phyloP scores from a whole-genome alignment of 2,113 vertebrate species.

The Aramus guarauna region DNA sequence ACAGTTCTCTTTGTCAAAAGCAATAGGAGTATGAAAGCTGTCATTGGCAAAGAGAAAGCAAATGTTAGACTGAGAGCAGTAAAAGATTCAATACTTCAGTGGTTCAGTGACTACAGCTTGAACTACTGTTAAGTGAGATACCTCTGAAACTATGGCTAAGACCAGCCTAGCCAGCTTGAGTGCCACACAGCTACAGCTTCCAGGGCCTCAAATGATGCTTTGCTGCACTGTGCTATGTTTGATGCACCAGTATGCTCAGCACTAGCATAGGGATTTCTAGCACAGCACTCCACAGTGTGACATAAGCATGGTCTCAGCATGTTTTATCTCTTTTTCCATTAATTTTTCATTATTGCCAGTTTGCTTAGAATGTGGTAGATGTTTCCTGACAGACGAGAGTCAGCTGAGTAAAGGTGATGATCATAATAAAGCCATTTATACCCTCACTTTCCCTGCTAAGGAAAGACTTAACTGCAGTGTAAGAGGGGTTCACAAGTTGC shows the following conservation, averaged over 20 bases:
- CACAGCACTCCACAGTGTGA: not conserved
- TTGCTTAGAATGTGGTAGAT: not conserved
- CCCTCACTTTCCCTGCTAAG: not conserved
- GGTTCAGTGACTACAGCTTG: not conserved
- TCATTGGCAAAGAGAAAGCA: not conserved
- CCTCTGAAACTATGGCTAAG: not conserved
- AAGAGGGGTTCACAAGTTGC: not conserved
- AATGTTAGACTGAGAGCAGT: not conserved
- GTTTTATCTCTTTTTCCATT: not conserved
- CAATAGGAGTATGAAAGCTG: rapidly evolving
- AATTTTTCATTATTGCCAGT: not conserved
- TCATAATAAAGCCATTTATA: not conserved
- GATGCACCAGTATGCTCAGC: not conserved
- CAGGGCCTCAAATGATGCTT: not conserved
- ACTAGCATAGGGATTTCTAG: not conserved
- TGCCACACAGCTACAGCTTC: not conserved
- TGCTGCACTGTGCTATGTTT: not conserved
- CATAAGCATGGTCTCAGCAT: not conserved
- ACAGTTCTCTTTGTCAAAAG: not conserved
- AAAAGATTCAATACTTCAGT: not conserved
- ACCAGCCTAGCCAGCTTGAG: not conserved
- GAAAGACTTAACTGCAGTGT: not conserved
- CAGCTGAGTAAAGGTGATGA: not conserved
- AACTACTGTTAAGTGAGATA: not conserved
- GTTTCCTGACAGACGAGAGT: not conserved